Base-by-base conservation (phyloP, 2,113 vertebrate genomes). In the Columba janthina region DNA sequence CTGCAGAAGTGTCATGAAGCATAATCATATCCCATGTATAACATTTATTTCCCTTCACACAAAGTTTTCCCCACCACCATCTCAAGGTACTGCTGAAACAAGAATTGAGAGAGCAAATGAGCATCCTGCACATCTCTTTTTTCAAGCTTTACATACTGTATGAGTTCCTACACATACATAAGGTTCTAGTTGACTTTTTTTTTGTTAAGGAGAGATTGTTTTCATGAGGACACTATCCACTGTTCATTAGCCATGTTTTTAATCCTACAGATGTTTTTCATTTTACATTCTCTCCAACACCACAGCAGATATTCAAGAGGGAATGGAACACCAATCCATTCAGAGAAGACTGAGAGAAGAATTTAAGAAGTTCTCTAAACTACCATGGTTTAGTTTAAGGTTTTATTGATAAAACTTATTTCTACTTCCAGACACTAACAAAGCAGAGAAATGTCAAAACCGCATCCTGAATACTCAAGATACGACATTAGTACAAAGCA, bases 401-500 rank as follows among this genome's bases (percentile, higher is more conserved):
- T n/a, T 69, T 50, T 70, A 48, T 10, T 44, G n/a, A 21, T 82
- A 71, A 48, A 89, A 44, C 9, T 53, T 74, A n/a, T 17, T 93
- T 62, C 32, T 82, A n/a, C 26, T 71, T 78, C 26, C 11, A 53
- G 6, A 34, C 24, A 50, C 24, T 48, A 88, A 70, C 26, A 69
- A 80, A 64, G 22, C 44, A 85, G 34, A 42, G 5, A 79, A 0
- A 1, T n/a, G 10, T 58, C 46, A 40, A 40, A 88, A 88, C 16
- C 51, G 20, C 9, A 56, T 18, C 60, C 13, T 28, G 42, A 88
- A 74, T 48, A 69, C 25, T 67, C 51, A 67, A 54, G 51, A 88
- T 50, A 62, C 0, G 3, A 9, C 3, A 0, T n/a, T 21, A 32
- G 15, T 21, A 54, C 32, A 78, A 74, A 80, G 34, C 2, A 4